Evolutionary conservation across 1,140 invertebrate genomes (phyloP), one percentile per base, ranked within the genome.

Genomic region (Neodiprion lecontei): DNA sequence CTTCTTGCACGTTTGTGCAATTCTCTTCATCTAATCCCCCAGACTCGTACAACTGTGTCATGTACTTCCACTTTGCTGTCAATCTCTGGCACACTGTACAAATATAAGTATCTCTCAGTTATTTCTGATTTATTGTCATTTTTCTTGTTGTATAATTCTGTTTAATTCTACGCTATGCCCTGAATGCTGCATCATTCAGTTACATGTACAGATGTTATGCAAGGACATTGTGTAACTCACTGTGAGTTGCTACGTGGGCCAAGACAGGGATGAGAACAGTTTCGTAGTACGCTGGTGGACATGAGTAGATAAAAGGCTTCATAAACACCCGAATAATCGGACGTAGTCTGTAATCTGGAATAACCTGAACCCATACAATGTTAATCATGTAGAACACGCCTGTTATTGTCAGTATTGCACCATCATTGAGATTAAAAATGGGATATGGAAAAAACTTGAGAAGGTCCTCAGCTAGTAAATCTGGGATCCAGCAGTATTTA

Each of bases 291-390:
- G 92, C 91, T 69, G 93, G 92, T 67, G 96, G 95, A 86, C 96
- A 98, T 23, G 92, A 94, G 81, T 92, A 93, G 78, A 97, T 92
- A 81, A 96, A 96, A 7, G 95, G 94, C 81, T 95, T 96, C 77
- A 97, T 89, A 84, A 96, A 97, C 11, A 94, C 92, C 10, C 95
- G 92, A 76, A 97, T 93, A 69, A 97, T 92, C 0, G 94, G 92
- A 67, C 96, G 89, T 76, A 97, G 84, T 87, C 95, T 91, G 86
- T 95, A 94, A 86, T 97, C 96, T n/a, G 96, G 96, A 81, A 97
- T 91, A 70, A 88, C 86, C 87, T 92, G 74, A 61, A 89, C 28
- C 28, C 28, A 40, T 40, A 40, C 28, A 40, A 40, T 40, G 28
- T 40, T 40, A 40, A 40, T 40, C 28, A 5, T 40, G 28, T 40